These are phyloP conservation scores for Meiosimyza platycephala DNA, from an alignment of 2,888 invertebrate species.

Conservation along the genomic window DNA sequence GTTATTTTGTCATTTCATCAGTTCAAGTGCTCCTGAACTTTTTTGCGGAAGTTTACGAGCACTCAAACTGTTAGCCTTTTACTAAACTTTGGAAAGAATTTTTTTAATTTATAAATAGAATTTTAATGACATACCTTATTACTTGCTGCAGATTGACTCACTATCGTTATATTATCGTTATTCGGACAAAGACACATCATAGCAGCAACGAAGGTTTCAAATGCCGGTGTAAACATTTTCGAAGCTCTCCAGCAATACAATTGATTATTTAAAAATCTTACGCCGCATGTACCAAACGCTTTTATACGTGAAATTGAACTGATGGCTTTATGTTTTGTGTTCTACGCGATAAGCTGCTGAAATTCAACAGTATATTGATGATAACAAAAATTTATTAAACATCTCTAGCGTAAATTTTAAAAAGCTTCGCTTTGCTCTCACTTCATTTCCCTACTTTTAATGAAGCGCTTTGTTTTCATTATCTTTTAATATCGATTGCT, in stretches of 20 bases:
- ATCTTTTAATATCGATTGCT: too few relatives aligned
- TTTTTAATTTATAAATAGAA: too few relatives aligned
- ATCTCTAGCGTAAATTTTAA: too few relatives aligned
- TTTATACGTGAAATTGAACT: not conserved
- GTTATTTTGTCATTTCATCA: not conserved
- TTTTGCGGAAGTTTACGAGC: too few relatives aligned
- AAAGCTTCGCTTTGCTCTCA: too few relatives aligned
- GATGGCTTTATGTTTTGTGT: not conserved
- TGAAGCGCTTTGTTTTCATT: too few relatives aligned
- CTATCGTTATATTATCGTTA: not conserved
- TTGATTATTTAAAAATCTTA: not conserved
- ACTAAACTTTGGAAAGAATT: not conserved
- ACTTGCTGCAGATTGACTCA: not conserved
- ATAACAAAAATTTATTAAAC: too few relatives aligned
- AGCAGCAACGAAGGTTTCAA: not conserved
- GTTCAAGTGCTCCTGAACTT: too few relatives aligned
- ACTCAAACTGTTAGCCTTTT: not conserved
- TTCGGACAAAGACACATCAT: constrained; percentile 6
- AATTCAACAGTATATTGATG: too few relatives aligned
- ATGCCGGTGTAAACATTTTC: not conserved
- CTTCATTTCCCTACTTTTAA: too few relatives aligned
- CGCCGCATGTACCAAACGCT: not conserved
- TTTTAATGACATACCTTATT: not conserved
- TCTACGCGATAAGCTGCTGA: too few relatives aligned
- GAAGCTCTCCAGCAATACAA: not conserved